These are phyloP conservation scores for Hirtodrosophila histrioides DNA, from an alignment of 2,888 invertebrate genomes.

Conservation along the genomic window DNA sequence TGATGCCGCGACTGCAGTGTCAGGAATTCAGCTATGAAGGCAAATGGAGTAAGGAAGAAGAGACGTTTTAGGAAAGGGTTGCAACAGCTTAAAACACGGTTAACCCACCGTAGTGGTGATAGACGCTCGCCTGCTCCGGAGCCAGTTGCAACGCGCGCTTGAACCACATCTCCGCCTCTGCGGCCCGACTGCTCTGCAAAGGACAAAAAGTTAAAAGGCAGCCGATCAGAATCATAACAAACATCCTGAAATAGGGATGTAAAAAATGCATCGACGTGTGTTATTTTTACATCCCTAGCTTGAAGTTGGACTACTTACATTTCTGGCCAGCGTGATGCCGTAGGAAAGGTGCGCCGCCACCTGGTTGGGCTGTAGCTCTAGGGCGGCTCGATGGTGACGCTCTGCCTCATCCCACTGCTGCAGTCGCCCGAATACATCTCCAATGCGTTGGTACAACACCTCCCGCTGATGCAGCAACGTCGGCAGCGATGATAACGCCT, in stretches of 20 bases:
- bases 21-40: constrained; percentile 92
- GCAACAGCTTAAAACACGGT: no score
- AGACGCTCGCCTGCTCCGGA: constrained; percentile 92
- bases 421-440: constrained; percentile 93
- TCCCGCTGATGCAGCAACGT: constrained; percentile 88
- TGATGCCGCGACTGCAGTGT: constrained; percentile 90
- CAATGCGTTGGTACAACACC: constrained; percentile 91
- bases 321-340: constrained; percentile 94
- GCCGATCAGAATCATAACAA: neutral
- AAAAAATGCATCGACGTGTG: no score
- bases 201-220: constrained; percentile 1
- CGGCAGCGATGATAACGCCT: constrained; percentile 93
- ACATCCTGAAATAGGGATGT: no score
- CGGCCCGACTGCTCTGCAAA: constrained; percentile 89
- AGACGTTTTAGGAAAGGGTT: neutral
- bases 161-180: constrained; percentile 96
- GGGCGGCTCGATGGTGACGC: constrained; percentile 93
- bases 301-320: constrained; percentile 87
- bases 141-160: constrained; percentile 92
- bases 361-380: constrained; percentile 92
- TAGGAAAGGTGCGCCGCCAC: constrained; percentile 95
- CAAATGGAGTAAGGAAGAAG: neutral
- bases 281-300: no score
- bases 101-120: constrained; percentile 94
- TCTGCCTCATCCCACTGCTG: constrained; percentile 94